phyloP scores from a whole-genome alignment of 2,797 vertebrate species.

The Paedocypris micromegethes region DNA sequence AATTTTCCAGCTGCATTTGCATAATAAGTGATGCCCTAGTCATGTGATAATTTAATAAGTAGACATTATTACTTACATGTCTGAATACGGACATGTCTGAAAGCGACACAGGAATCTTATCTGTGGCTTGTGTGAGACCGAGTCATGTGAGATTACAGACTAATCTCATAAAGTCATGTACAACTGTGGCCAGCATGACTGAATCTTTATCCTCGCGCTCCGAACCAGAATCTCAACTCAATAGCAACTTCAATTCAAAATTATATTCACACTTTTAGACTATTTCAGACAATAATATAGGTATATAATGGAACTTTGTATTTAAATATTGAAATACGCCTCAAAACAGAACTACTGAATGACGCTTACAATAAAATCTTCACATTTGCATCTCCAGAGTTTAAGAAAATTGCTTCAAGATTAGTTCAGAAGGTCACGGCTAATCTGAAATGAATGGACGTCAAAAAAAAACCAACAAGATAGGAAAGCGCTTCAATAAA shows the following conservation, averaged over 20 bases:
- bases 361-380: no score
- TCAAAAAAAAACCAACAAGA: slow-evolving; percentile 7
- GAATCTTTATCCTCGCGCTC: not conserved
- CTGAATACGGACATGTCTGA: not conserved
- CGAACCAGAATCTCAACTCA: not conserved
- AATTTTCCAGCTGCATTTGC: no score
- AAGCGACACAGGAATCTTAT: not conserved
- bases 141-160: slow-evolving; percentile 30
- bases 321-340: no score
- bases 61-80: not conserved
- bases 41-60: not conserved
- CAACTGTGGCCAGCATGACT: slow-evolving; percentile 10
- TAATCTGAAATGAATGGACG: not conserved
- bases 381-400: no score
- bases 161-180: slow-evolving; percentile 25
- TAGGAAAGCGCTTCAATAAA: not conserved
- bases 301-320: no score
- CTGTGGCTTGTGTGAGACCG: slow-evolving; percentile 3
- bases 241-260: no score
- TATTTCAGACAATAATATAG: not conserved
- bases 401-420: not conserved
- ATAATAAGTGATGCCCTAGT: no score
- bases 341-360: no score
- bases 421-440: not conserved
- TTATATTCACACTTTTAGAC: not conserved